Evolutionary conservation across 2,113 vertebrate species (phyloP), one percentile per base, ranked within the genome.

Genomic region (Corythaixoides concolor): DNA sequence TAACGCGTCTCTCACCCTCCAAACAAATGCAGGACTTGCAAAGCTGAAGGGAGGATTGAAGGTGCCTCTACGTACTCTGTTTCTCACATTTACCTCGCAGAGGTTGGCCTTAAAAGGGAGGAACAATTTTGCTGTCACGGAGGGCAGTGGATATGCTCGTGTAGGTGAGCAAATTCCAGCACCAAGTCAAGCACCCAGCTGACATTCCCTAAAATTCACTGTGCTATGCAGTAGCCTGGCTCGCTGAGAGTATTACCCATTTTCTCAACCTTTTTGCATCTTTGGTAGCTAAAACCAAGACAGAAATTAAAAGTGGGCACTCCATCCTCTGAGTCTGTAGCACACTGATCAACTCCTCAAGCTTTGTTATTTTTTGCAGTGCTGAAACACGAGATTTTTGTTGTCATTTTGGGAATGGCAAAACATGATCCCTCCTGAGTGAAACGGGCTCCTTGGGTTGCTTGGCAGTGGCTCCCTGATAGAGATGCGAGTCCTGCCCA

Each of bases 101-200:
- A 63, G n/a, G 39, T 77, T 78, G 82, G 77, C 67, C 90, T 74
- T 88, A 89, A 89, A 93, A 78, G 56, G 75, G 55, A 83, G 89
- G 90, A 93, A 90, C 67, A 80, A 96, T 96, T 95, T 90, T 92
- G 85, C 94, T 91, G 83, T 93, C 89, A 33, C 1, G 10, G 68
- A 92, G 50, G 73, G 69, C 85, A 89, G 50, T 56, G 41, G 52
- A 35, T 90, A 49, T 66, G 17, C 64, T 78, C 73, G 50, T 66
- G 52, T 85, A 89, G 68, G 67, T 87, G 95, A 97, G 43, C 14
- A 90, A 90, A 76, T 87, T 74, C 33, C 70, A 60, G 26, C 47
- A 49, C 49, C 15, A 37, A 93, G 56, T 66, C 68, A 95, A 87
- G 83, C 64, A 64, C 6, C 30, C 20, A 33, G 27, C 39, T 59